Evolutionary conservation across 2,888 invertebrate genomes (phyloP), one percentile per base, ranked within the genome.

Genomic region (Volucella inflata): DNA sequence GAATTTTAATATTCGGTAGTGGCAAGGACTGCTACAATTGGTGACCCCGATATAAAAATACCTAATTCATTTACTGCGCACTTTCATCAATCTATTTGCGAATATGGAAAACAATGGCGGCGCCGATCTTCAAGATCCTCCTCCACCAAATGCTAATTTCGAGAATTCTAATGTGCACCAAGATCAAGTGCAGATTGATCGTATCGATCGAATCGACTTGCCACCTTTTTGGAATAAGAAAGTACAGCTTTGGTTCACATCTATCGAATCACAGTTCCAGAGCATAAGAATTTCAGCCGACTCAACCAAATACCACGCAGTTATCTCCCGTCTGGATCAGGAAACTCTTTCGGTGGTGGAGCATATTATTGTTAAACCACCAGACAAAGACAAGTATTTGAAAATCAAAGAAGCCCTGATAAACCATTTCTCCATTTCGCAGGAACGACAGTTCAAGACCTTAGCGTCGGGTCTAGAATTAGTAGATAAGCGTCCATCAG

Each of bases 231-330:
- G 62, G 74, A 80, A 30, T 14, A 59, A 55, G 40, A 65, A 60
- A 17, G 60, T 48, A 11, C 71, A 82, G 16, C 70, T 76, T 11
- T 76, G 70, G 76, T 82, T 82, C 57, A 14, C 40, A 3, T 57
- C 72, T 16, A 50, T 72, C 1, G 77, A 83, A 30, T 76, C 72
- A 11, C 72, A 83, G 21, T 83, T 83, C 55, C 53, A 83, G 11
- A 42, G 36, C 14, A 36, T 55, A n/a, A 65, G 72, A 44, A 68
- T 83, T 12, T 67, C 76, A 6, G 36, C 53, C 1, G 71, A 76
- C 44, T 16, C 53, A 9, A 71, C 82, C 8, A 82, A 76, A 38
- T 71, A 67, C 12, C 53, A 71, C 14, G 59, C 65, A n/a, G 76
- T 76, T 11, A 40, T 82, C 57, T 40, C 60, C 48, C 71, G 67